Conservation (phyloP, 2,797 vertebrate genomes). For the Bradypodion ventrale region DNA sequence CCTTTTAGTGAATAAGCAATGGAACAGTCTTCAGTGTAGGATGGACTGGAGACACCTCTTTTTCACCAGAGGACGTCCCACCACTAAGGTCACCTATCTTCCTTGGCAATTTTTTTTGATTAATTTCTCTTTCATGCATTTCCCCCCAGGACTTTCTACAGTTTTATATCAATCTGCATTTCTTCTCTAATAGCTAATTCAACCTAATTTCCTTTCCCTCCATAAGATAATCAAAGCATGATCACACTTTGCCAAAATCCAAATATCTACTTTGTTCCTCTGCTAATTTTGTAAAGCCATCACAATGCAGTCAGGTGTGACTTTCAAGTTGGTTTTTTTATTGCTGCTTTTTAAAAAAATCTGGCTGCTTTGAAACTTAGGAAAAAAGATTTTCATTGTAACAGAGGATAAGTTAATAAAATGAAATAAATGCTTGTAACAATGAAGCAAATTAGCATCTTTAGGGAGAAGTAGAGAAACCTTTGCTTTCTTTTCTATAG, state of each 20-base stretch:
- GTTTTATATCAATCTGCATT: not conserved
- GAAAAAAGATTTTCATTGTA: constrained; percentile 35
- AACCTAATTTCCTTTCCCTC: not conserved
- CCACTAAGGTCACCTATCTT: too few relatives aligned
- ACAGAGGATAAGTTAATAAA: constrained; percentile 34
- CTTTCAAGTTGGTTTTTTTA: not conserved
- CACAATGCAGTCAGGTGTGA: not conserved
- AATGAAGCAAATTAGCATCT: constrained; percentile 47
- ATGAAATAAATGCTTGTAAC: constrained; percentile 43
- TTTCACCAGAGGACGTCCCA: not conserved
- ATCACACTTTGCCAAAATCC: not conserved
- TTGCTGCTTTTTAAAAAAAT: not conserved
- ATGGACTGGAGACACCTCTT: not conserved
- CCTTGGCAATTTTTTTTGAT: too few relatives aligned
- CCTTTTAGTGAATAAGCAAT: not conserved
- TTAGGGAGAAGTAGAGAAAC: constrained; percentile 15
- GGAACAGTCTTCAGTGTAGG: not conserved
- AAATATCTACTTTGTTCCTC: not conserved
- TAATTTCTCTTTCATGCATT: not conserved
- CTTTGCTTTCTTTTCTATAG: constrained; percentile 5
- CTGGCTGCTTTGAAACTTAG: not conserved
- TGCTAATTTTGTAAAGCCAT: not conserved
- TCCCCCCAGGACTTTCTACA: not conserved
- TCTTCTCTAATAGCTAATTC: too few relatives aligned
- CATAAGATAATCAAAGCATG: not conserved